A percentile compares a stretch with the other conserved stretches of the same genome.
Conservation (phyloP, 2,888 invertebrate species). For the Philereme vetulata region DNA sequence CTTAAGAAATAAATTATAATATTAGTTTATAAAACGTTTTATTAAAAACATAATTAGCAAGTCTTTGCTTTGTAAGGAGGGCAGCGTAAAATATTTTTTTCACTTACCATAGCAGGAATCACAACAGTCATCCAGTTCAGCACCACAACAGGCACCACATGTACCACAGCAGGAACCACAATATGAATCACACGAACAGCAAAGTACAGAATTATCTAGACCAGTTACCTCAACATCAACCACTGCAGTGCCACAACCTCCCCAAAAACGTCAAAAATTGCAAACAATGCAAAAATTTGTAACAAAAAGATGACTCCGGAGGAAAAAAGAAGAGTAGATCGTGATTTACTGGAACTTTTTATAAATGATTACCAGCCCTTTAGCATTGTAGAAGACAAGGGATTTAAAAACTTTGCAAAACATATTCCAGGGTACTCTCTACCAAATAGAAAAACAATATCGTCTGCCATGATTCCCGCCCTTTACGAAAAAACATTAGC, state of each 20-base stretch:
- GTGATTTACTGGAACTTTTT: conserved; percentile 22
- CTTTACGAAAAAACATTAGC: conserved; percentile 1
- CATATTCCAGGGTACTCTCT: conserved; percentile 6
- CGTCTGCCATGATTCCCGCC: conserved; percentile 7
- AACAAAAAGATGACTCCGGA: conserved; percentile 9
- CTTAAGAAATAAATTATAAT: no score
- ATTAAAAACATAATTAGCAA: no score
- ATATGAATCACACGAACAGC: no score
- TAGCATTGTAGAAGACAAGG: conserved; percentile 22
- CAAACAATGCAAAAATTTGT: conserved; percentile 3
- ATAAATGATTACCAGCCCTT: conserved; percentile 20
- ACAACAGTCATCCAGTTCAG: no score
- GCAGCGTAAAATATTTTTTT: no score
- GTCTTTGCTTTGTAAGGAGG: no score
- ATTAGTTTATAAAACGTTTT: no score
- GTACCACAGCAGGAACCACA: no score
- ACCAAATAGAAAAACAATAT: conserved; percentile 12
- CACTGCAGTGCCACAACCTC: background rate
- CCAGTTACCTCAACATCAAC: no score
- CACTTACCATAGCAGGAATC: no score
- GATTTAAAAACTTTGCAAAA: conserved; percentile 15
- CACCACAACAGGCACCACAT: no score
- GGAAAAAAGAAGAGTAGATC: conserved; percentile 3
- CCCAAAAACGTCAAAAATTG: conserved; percentile 2
- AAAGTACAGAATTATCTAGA: no score